A percentile compares a stretch with the other conserved stretches of the same genome.
These are phyloP conservation scores for Galagoides demidoff DNA, from an alignment of 2,797 vertebrate genomes.

Conservation along the genomic window DNA sequence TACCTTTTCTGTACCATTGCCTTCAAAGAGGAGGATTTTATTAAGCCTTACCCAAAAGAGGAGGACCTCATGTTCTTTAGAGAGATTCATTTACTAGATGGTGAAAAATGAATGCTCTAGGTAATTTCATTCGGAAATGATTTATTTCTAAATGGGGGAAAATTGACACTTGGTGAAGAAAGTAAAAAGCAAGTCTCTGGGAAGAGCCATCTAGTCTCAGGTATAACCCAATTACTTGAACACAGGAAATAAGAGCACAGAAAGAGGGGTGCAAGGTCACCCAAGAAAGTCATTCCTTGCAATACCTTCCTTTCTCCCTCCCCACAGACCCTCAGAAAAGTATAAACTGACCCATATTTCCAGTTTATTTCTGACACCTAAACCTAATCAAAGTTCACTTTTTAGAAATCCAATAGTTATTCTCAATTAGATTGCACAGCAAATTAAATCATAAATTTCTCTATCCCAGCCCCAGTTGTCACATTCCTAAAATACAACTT, in stretches of 20 bases:
- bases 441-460: constrained; percentile 89
- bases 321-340: constrained; percentile 62
- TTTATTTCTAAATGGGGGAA: constrained; percentile 75
- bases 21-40: constrained; percentile 6
- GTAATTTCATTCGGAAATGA: constrained; percentile 79
- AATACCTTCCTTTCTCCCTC: constrained; percentile 48
- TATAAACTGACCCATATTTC: constrained; percentile 78
- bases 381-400: constrained; percentile 86
- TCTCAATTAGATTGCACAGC: constrained; percentile 85
- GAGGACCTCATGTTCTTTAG: constrained; percentile 49
- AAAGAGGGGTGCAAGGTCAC: constrained; percentile 12
- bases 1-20: background rate
- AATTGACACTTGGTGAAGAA: constrained; percentile 70
- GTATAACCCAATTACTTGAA: constrained; percentile 70
- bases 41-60: constrained; percentile 35
- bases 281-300: constrained; percentile 32
- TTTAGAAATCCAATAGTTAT: constrained; percentile 85
- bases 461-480: constrained; percentile 65
- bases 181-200: constrained; percentile 47
- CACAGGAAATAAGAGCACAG: constrained; percentile 63
- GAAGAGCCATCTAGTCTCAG: constrained; percentile 59
- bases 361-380: constrained; percentile 83
- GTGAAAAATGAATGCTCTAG: constrained; percentile 73
- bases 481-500: constrained; percentile 79
- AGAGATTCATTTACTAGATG: constrained; percentile 72